phyloP scores from a whole-genome alignment of 2,113 vertebrate species.

The Vimba vimba region DNA sequence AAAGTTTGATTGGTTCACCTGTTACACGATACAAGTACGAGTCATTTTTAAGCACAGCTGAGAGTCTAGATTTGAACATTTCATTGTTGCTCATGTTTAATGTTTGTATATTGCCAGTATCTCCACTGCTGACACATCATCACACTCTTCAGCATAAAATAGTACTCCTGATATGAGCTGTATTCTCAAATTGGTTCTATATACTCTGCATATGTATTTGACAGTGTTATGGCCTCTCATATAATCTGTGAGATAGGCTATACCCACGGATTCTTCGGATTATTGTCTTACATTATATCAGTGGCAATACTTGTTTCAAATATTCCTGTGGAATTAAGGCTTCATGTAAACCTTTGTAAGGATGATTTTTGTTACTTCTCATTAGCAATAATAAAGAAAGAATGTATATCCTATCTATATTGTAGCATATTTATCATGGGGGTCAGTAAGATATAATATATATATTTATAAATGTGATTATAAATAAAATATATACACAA shows the following conservation, averaged over 20 bases:
- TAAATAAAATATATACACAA: background rate
- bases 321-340: slow-evolving; percentile 63
- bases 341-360: slow-evolving; percentile 63
- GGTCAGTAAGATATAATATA: no score
- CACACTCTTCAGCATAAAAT: slow-evolving; percentile 28
- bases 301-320: slow-evolving; percentile 47
- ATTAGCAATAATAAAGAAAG: slow-evolving; percentile 44
- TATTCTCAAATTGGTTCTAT: slow-evolving; percentile 28
- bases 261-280: background rate
- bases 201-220: slow-evolving; percentile 16
- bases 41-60: background rate
- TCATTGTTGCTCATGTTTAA: slow-evolving; percentile 8
- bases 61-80: slow-evolving; percentile 3
- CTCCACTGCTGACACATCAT: slow-evolving; percentile 18
- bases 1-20: background rate
- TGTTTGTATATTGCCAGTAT: slow-evolving; percentile 28
- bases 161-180: slow-evolving; percentile 14
- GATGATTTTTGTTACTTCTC: slow-evolving; percentile 47
- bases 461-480: no score
- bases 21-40: background rate
- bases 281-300: slow-evolving; percentile 39
- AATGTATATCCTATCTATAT: background rate
- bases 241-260: slow-evolving; percentile 26
- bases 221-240: slow-evolving; percentile 17
- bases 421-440: background rate